Percentiles rank a stretch among this genome's conserved stretches.
Evolutionary conservation across 2,113 vertebrate species (phyloP).

Genomic region (Pardalotus punctatus): DNA sequence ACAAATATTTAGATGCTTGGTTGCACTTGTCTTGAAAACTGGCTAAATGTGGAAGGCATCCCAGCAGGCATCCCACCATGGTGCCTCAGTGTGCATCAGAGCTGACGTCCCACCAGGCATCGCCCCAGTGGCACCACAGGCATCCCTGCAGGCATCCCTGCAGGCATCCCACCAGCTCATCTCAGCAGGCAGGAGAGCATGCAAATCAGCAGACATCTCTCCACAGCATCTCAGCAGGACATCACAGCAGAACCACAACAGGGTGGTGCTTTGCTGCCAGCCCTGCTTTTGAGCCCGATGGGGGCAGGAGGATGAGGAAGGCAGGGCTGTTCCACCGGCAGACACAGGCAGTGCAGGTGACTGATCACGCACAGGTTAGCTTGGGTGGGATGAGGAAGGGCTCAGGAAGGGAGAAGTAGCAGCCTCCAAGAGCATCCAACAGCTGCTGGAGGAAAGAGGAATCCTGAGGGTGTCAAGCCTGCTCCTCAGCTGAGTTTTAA

Average conservation of each 20-base stretch:
- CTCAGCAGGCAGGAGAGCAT: background rate
- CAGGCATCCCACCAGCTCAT: background rate
- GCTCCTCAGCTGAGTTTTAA: background rate
- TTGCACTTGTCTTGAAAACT: background rate
- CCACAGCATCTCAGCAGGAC: background rate
- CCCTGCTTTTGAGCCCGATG: background rate
- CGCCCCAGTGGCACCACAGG: background rate
- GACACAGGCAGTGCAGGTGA: background rate
- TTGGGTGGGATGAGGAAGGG: background rate
- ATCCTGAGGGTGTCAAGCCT: background rate
- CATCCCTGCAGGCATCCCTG: background rate
- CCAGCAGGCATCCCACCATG: background rate
- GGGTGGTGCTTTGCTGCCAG: background rate
- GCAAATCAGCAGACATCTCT: background rate
- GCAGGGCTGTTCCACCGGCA: fast-evolving
- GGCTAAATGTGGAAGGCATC: background rate
- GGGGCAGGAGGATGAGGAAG: background rate
- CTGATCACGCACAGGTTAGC: too few relatives aligned
- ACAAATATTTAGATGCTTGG: background rate
- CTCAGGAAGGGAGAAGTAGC: background rate
- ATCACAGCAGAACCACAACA: background rate
- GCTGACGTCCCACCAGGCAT: background rate
- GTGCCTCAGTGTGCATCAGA: background rate
- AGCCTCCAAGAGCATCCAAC: background rate
- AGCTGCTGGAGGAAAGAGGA: background rate